Conservation (phyloP, 2,797 vertebrate species). For the Alcedo atthis region DNA sequence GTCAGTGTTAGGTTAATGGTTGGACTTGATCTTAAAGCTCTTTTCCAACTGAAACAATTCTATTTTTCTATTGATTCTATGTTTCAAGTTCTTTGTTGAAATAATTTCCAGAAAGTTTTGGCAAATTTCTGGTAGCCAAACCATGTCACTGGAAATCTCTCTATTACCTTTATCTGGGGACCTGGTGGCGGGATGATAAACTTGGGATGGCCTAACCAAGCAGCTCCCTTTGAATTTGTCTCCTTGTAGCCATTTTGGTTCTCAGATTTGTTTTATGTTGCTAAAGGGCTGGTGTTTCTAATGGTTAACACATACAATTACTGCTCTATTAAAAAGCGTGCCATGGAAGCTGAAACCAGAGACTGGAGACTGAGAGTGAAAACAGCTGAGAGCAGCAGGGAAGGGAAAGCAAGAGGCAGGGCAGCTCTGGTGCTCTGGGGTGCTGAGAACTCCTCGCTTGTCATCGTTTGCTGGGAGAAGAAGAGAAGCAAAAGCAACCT, state of each 20-base stretch:
- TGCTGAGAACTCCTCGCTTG: neutral
- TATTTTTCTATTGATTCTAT: too few relatives aligned
- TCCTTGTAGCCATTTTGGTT: neutral
- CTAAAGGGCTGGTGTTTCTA: neutral
- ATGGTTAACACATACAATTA: neutral
- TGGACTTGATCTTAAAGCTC: too few relatives aligned
- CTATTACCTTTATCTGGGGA: neutral
- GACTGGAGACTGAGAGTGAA: neutral
- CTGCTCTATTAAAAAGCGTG: neutral
- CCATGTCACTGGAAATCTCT: fast-evolving
- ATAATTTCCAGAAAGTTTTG: neutral
- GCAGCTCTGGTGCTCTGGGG: neutral
- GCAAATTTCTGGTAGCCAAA: neutral
- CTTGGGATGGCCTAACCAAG: neutral
- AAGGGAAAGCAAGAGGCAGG: neutral
- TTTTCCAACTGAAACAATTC: too few relatives aligned
- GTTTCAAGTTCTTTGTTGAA: neutral
- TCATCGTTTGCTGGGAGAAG: neutral
- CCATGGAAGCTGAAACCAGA: conserved; percentile 35
- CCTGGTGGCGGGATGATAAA: neutral
- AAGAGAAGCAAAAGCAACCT: neutral
- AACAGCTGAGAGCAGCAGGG: conserved; percentile 53
- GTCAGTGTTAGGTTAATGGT: too few relatives aligned
- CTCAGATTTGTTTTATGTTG: neutral
- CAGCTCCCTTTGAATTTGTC: neutral